These are phyloP conservation scores for Rattus norvegicus DNA, from an alignment of 2,113 vertebrate species.

Conservation along the genomic window DNA sequence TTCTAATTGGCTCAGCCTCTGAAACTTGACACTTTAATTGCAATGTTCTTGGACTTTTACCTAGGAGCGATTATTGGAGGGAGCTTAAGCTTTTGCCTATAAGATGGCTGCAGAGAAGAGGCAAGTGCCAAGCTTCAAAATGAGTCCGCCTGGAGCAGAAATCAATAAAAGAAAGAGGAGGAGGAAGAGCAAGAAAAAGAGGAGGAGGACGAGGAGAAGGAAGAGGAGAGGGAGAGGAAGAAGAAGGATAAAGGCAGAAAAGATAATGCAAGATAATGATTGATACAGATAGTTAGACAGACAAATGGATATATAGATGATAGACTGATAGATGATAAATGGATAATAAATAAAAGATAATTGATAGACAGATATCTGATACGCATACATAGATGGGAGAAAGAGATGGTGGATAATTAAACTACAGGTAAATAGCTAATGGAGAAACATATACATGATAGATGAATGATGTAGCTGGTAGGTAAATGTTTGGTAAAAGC, in stretches of 20 bases:
- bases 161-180: not conserved
- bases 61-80: not conserved
- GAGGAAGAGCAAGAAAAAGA: not conserved
- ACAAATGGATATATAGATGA: not conserved
- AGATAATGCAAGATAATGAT: not conserved
- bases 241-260: not conserved
- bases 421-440: not conserved
- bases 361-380: not conserved
- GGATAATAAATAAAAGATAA: not conserved
- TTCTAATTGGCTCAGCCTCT: not conserved
- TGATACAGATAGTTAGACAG: not conserved
- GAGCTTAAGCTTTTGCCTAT: not conserved
- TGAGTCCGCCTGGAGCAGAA: not conserved
- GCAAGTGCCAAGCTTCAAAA: not conserved
- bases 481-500: not conserved
- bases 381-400: not conserved
- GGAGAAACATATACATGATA: not conserved
- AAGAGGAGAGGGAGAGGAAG: not conserved
- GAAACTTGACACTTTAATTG: not conserved
- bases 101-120: not conserved
- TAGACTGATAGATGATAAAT: not conserved
- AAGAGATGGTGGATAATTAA: not conserved
- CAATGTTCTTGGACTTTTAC: conserved; percentile 15
- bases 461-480: not conserved
- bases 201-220: not conserved